Evolutionary conservation across 2,113 vertebrate genomes (phyloP).

Genomic region (Tragelaphus imberbis): DNA sequence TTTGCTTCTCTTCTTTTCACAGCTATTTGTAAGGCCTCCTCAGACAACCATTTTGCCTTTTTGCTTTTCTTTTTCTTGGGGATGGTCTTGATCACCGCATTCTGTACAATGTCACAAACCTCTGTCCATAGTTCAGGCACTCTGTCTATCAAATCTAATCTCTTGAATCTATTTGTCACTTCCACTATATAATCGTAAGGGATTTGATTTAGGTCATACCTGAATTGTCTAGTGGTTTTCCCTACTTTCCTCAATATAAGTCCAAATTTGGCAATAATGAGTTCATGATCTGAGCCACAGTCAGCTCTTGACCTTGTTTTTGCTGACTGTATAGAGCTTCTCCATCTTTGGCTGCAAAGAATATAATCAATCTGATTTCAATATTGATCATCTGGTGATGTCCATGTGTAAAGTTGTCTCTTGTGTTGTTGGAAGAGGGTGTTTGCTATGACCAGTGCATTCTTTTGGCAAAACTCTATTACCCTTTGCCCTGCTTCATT

Average conservation of each 20-base stretch:
- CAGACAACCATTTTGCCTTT: not conserved
- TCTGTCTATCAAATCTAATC: not conserved
- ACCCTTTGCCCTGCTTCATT: not conserved
- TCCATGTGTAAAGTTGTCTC: not conserved
- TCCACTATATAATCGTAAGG: not conserved
- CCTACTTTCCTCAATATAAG: not conserved
- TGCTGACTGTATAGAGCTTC: not conserved
- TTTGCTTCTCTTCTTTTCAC: not conserved
- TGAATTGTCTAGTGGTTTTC: not conserved
- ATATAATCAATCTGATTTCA: not conserved
- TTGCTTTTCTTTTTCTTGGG: not conserved
- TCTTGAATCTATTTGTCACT: not conserved
- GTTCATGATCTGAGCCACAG: not conserved
- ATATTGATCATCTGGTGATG: not conserved
- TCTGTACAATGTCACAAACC: not conserved
- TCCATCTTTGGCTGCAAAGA: not conserved
- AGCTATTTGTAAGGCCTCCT: not conserved
- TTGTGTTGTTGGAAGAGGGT: not conserved
- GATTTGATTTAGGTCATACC: not conserved
- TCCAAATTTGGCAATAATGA: not conserved
- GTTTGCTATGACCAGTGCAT: not conserved
- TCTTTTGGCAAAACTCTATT: not conserved
- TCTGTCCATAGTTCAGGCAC: not conserved
- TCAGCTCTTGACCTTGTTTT: not conserved
- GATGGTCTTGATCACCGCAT: not conserved